Percentiles rank a stretch among this genome's conserved stretches.
Conservation (phyloP, 1,140 invertebrate genomes). For the Diachasma alloeum region DNA sequence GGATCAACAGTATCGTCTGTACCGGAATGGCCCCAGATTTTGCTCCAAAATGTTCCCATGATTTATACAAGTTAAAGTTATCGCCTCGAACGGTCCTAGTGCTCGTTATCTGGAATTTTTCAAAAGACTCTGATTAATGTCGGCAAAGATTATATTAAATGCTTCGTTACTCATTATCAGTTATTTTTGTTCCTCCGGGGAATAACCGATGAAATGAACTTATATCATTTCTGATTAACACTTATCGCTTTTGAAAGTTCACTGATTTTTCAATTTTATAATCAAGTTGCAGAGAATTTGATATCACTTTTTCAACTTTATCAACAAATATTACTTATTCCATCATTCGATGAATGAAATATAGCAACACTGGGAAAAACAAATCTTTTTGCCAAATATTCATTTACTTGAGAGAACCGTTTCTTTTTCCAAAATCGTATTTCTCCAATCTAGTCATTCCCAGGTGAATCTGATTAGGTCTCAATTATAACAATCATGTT, state of each 20-base stretch:
- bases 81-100: neutral
- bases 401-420: no score
- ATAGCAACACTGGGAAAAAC: no score
- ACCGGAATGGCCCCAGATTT: slow-evolving; percentile 18
- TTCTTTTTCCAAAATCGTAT: no score
- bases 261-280: neutral
- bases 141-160: neutral
- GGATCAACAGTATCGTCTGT: slow-evolving; percentile 46
- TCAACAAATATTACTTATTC: no score
- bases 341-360: no score
- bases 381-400: no score
- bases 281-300: neutral
- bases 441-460: no score
- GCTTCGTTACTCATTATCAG: neutral
- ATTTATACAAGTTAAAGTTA: neutral
- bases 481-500: no score
- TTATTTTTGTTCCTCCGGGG: neutral
- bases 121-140: neutral
- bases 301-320: no score
- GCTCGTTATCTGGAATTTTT: neutral
- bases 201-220: neutral
- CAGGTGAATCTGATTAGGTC: no score
- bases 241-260: neutral
- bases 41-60: slow-evolving; percentile 21
- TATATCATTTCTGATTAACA: neutral